Conservation (phyloP, 35 echinoderm and acorn worm species). For the Chiridota heheva region DNA sequence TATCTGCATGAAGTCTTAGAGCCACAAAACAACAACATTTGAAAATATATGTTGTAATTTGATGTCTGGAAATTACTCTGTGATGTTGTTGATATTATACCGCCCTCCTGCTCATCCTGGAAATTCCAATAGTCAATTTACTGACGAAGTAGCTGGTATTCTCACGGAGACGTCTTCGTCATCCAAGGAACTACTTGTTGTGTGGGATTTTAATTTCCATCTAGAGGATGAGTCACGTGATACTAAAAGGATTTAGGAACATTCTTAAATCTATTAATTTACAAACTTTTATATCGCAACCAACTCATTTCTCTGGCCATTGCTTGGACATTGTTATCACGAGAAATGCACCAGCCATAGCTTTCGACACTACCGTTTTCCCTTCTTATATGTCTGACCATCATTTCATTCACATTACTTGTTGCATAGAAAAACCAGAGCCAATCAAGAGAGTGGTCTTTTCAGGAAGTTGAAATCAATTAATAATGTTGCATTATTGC, state of each 20-base stretch:
- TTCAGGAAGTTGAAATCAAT: background rate
- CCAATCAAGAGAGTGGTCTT: background rate
- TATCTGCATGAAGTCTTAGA: conserved; percentile 1
- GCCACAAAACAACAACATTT: background rate
- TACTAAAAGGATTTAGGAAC: background rate
- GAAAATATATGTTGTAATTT: background rate
- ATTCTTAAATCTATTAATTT: conserved; percentile 7
- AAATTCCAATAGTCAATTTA: too few species aligned
- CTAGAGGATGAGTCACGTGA: conserved; percentile 19
- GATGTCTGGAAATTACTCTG: background rate
- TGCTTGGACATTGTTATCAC: too few species aligned
- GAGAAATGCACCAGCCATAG: too few species aligned
- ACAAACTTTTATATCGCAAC: background rate
- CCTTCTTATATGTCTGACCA: background rate
- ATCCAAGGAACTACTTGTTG: background rate
- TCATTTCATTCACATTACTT: background rate
- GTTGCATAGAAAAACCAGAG: background rate
- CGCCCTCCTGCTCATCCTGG: too few species aligned
- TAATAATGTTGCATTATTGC: background rate
- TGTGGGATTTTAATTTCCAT: conserved; percentile 14
- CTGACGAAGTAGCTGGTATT: too few species aligned
- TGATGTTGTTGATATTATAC: conserved; percentile 6
- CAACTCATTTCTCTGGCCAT: conserved; percentile 3
- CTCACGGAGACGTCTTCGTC: conserved; percentile 11
- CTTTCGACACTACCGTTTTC: too few species aligned